A percentile compares a stretch with the other conserved stretches of the same genome.
Conservation (phyloP, 2,797 vertebrate genomes). For the Gouania willdenowi region DNA sequence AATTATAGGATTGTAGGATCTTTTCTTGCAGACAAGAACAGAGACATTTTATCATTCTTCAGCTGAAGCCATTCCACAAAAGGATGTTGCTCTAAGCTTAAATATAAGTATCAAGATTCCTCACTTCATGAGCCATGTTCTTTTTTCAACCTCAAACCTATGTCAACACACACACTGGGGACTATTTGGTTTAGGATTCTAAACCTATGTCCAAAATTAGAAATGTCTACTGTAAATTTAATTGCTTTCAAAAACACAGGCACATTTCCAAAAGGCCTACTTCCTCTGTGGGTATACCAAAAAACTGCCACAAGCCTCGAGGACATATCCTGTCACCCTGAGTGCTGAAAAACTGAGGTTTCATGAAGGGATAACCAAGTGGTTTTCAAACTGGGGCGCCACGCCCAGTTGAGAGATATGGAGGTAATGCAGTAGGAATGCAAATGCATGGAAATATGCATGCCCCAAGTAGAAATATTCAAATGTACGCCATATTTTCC, state of each 20-base stretch:
- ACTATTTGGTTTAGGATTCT: constrained; percentile 30
- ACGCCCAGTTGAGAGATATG: too few species aligned
- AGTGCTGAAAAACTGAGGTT: constrained; percentile 46
- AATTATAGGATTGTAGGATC: constrained; percentile 24
- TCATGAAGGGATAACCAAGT: constrained; percentile 50
- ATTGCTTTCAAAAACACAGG: constrained; percentile 28
- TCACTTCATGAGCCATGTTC: constrained; percentile 33
- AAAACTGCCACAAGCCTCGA: constrained; percentile 45
- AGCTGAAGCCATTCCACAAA: constrained; percentile 22
- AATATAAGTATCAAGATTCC: constrained; percentile 33
- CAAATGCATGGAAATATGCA: too few species aligned
- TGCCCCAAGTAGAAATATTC: too few species aligned
- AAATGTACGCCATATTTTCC: constrained; percentile 38
- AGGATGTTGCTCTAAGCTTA: constrained; percentile 32
- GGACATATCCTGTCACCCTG: constrained; percentile 54
- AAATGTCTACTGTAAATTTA: constrained; percentile 17
- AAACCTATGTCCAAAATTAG: constrained; percentile 33
- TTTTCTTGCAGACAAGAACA: not conserved
- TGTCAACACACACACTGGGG: constrained; percentile 60
- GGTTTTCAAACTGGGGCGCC: too few species aligned
- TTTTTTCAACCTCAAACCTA: constrained; percentile 73
- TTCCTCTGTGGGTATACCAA: constrained; percentile 22
- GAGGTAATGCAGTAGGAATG: too few species aligned
- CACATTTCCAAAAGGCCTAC: constrained; percentile 22
- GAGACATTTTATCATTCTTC: constrained; percentile 5